phyloP scores from a whole-genome alignment of 2,888 invertebrate species.

The Exephanes ischioxanthus region DNA sequence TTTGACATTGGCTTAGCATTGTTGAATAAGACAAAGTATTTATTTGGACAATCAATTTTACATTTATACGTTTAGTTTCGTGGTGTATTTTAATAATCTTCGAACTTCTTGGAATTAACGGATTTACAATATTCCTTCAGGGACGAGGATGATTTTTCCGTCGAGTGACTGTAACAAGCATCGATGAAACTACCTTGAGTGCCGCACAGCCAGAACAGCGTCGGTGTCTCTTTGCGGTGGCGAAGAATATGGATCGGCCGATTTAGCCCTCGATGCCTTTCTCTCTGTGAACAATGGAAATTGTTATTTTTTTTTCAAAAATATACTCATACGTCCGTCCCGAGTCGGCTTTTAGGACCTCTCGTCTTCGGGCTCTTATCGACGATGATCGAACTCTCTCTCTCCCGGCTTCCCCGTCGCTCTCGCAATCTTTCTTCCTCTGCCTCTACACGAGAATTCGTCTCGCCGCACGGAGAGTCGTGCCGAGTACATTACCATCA shows the following conservation, averaged over 20 bases:
- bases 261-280: not conserved
- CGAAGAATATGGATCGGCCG: constrained; percentile 2
- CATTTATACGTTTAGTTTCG: too few relatives aligned
- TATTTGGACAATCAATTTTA: too few relatives aligned
- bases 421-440: not conserved
- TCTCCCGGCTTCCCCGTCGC: not conserved
- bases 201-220: not conserved
- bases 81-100: not conserved
- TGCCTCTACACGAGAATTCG: not conserved
- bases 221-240: not conserved
- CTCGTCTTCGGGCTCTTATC: constrained; percentile 4
- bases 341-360: constrained; percentile 24
- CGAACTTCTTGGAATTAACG: not conserved
- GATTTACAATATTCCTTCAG: not conserved
- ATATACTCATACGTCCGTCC: constrained; percentile 18
- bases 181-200: not conserved
- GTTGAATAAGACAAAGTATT: too few relatives aligned
- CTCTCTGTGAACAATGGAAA: constrained; percentile 22
- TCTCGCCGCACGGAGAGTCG: constrained; percentile 6
- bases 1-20: too few relatives aligned
- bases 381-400: constrained; percentile 2
- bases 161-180: not conserved
- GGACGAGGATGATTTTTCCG: not conserved
- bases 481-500: constrained; percentile 78
- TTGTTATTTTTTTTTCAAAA: constrained; percentile 1